These are phyloP conservation scores for Zapornia atra DNA, from an alignment of 2,113 vertebrate genomes.

Conservation along the genomic window DNA sequence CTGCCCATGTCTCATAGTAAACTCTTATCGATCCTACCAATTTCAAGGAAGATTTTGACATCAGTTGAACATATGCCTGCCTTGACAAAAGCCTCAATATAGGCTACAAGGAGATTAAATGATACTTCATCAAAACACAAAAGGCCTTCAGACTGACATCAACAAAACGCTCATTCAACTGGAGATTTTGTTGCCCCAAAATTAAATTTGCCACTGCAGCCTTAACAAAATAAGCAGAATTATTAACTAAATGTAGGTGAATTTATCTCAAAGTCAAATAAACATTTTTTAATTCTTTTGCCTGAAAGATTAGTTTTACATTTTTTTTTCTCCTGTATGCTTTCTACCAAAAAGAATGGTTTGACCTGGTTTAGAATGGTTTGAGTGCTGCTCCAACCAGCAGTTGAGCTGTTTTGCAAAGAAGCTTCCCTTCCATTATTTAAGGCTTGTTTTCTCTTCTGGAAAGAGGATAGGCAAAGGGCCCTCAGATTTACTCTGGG, in stretches of 20 bases:
- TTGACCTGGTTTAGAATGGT: neutral
- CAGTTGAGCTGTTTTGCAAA: neutral
- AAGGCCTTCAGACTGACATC: neutral
- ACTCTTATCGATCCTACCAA: neutral
- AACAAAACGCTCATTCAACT: neutral
- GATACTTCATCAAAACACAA: conserved; percentile 21
- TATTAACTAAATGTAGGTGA: neutral
- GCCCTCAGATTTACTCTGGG: neutral
- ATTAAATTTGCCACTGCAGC: neutral
- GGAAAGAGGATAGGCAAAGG: neutral
- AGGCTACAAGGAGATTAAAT: conserved; percentile 27
- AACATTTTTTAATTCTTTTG: neutral
- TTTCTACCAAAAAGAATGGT: neutral
- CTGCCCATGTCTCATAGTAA: neutral
- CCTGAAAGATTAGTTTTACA: neutral
- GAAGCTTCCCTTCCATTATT: conserved; percentile 1
- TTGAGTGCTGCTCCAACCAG: conserved; percentile 25
- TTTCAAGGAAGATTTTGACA: neutral
- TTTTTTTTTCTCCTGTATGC: neutral
- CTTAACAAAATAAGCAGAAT: conserved; percentile 39
- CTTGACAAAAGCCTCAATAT: neutral
- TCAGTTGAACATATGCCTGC: neutral
- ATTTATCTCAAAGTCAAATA: neutral
- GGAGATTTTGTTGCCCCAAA: neutral
- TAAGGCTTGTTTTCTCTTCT: neutral